A percentile compares a stretch with the other conserved stretches of the same genome.
phyloP scores from a whole-genome alignment of 2,797 vertebrate species.

The Mormyrops boulengeri region DNA sequence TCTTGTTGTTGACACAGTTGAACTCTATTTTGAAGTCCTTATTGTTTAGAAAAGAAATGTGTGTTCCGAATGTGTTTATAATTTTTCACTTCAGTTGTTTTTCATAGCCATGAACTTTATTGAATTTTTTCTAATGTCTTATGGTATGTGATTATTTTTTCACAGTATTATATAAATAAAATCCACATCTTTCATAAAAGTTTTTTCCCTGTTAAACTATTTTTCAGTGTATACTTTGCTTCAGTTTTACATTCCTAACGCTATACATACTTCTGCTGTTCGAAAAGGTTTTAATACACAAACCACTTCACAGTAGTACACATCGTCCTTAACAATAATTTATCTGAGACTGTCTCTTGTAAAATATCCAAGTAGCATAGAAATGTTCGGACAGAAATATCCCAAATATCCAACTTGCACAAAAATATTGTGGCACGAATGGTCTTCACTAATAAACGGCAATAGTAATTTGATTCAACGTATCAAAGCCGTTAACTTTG shows the following conservation, averaged over 20 bases:
- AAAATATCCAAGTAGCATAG: not conserved
- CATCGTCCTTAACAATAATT: not conserved
- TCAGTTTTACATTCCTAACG: not conserved
- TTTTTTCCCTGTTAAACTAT: constrained; percentile 1
- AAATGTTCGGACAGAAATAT: not conserved
- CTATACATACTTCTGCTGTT: not conserved
- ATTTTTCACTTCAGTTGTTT: constrained; percentile 66
- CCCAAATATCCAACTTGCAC: not conserved
- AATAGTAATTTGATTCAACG: not conserved
- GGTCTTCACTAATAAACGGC: not conserved
- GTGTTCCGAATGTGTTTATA: constrained; percentile 55
- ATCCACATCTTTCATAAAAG: constrained; percentile 70
- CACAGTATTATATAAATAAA: constrained; percentile 79
- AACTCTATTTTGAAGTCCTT: constrained; percentile 43
- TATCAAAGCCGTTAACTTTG: not conserved
- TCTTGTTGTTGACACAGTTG: constrained; percentile 62
- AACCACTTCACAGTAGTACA: not conserved
- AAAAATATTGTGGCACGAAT: not conserved
- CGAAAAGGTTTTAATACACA: not conserved
- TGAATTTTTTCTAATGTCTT: constrained; percentile 64
- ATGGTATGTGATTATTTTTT: constrained; percentile 78
- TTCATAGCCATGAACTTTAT: constrained; percentile 21
- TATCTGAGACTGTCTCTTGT: not conserved
- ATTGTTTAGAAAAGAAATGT: not conserved
- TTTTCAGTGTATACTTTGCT: not conserved